These are phyloP conservation scores for Wiebesia pumilae DNA, from an alignment of 1,140 invertebrate genomes.

Conservation along the genomic window DNA sequence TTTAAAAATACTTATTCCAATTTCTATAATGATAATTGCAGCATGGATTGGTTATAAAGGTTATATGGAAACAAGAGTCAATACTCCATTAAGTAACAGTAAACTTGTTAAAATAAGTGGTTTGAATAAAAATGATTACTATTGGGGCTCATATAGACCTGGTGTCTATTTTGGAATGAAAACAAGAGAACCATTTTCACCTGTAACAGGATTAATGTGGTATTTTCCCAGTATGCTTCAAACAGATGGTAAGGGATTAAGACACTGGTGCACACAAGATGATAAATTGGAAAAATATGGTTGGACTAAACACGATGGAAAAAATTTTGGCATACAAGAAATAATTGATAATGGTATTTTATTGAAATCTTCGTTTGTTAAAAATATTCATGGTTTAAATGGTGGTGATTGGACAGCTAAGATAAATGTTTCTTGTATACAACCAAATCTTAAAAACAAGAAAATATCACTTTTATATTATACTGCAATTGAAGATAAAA, in stretches of 20 bases:
- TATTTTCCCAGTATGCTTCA: slow-evolving; percentile 84
- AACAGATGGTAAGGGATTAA: slow-evolving; percentile 80
- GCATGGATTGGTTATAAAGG: slow-evolving; percentile 86
- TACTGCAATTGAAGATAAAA: slow-evolving; percentile 83
- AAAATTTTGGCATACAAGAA: slow-evolving; percentile 92
- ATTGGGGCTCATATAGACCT: slow-evolving; percentile 95
- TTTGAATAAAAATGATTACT: slow-evolving; percentile 84
- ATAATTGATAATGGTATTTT: slow-evolving; percentile 87
- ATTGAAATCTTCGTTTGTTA: slow-evolving; percentile 92
- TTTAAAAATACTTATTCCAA: slow-evolving; percentile 21
- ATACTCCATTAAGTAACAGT: slow-evolving; percentile 86
- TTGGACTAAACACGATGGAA: slow-evolving; percentile 95
- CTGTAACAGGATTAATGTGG: slow-evolving; percentile 97
- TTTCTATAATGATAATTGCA: slow-evolving; percentile 76
- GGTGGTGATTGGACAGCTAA: slow-evolving; percentile 96
- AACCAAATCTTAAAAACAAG: slow-evolving; percentile 68
- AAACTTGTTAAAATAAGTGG: slow-evolving; percentile 83
- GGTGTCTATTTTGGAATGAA: slow-evolving; percentile 93
- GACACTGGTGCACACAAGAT: slow-evolving; percentile 95
- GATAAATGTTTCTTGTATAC: slow-evolving; percentile 80
- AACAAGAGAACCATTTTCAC: slow-evolving; percentile 89
- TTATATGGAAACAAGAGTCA: slow-evolving; percentile 90
- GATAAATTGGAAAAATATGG: slow-evolving; percentile 88
- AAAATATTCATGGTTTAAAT: slow-evolving; percentile 83
- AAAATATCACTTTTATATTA: slow-evolving; percentile 86